These are phyloP conservation scores for Himalopsyche japonica DNA, from an alignment of 2,888 invertebrate species.

Conservation along the genomic window DNA sequence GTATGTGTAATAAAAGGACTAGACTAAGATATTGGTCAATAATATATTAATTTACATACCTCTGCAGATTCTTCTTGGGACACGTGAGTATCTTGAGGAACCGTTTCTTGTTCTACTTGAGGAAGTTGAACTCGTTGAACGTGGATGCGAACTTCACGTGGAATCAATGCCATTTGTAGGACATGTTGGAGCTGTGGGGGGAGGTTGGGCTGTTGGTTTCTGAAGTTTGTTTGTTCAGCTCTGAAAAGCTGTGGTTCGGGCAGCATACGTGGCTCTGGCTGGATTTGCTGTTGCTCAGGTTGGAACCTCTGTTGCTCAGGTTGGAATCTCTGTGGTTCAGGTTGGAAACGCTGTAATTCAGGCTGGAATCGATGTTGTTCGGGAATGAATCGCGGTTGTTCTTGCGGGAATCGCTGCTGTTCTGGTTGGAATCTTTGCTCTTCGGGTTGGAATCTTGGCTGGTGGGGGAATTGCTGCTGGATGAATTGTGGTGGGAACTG, in stretches of 20 bases:
- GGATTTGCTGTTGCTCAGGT: conserved; percentile 6
- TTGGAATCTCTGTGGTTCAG: not conserved
- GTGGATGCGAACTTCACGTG: conserved; percentile 58
- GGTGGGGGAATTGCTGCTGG: conserved; percentile 2
- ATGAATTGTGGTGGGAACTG: conserved; percentile 22
- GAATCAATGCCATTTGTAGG: conserved; percentile 49
- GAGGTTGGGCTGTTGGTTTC: conserved; percentile 44
- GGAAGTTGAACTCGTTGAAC: conserved; percentile 52
- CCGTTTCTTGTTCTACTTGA: conserved; percentile 34
- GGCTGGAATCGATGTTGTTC: conserved; percentile 9
- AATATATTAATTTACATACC: not conserved
- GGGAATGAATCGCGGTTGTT: conserved; percentile 2
- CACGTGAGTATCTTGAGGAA: conserved; percentile 36
- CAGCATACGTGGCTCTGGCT: conserved; percentile 11
- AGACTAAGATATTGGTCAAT: not conserved
- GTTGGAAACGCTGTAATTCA: not conserved
- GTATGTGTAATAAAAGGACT: too few relatives aligned
- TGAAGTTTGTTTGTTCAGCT: conserved; percentile 24
- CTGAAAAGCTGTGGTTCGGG: conserved; percentile 15
- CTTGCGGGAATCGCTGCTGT: conserved; percentile 7
- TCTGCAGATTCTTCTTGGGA: conserved; percentile 22
- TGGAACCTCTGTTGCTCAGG: conserved; percentile 3
- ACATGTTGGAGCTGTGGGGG: conserved; percentile 24
- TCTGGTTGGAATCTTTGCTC: not conserved
- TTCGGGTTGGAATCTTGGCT: conserved; percentile 38